Evolutionary conservation across 2,797 vertebrate genomes (phyloP).

Genomic region (Gobio occitaniae): DNA sequence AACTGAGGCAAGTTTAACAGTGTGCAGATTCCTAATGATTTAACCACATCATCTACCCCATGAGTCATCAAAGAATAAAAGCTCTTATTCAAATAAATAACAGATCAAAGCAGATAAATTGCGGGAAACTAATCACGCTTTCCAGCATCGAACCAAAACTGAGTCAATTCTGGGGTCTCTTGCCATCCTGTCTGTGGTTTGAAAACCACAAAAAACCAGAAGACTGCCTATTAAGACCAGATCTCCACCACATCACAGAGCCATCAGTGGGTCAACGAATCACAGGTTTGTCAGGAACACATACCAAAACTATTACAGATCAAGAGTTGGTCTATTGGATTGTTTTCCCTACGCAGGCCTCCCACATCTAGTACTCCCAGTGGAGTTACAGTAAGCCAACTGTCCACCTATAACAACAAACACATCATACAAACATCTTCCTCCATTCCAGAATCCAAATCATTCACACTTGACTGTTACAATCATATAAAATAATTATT

Average conservation of each 20-base stretch:
- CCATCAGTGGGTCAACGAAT: constrained; percentile 5
- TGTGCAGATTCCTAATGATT: constrained; percentile 74
- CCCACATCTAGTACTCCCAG: neutral
- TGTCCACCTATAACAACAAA: constrained; percentile 20
- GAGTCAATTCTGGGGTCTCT: constrained; percentile 6
- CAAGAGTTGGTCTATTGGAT: constrained; percentile 17
- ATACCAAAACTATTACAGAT: constrained; percentile 45
- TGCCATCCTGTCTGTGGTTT: constrained; percentile 24
- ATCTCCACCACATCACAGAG: constrained; percentile 63
- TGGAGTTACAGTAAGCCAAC: constrained; percentile 7
- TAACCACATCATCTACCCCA: constrained; percentile 73
- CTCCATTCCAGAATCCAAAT: neutral
- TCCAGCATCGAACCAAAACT: neutral
- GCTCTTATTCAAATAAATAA: constrained; percentile 71
- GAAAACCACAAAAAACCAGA: constrained; percentile 27
- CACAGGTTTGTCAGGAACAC: constrained; percentile 30
- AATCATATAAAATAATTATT: neutral
- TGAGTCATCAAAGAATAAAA: constrained; percentile 81
- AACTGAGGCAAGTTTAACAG: constrained; percentile 63
- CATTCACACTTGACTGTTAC: neutral
- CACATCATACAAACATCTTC: neutral
- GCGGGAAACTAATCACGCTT: neutral
- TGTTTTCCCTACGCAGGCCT: constrained; percentile 1
- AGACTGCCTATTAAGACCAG: constrained; percentile 77
- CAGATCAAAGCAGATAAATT: constrained; percentile 36